A percentile compares a stretch with the other conserved stretches of the same genome.
phyloP scores from a whole-genome alignment of 2,797 vertebrate species.

The Urosaurus nigricauda region DNA sequence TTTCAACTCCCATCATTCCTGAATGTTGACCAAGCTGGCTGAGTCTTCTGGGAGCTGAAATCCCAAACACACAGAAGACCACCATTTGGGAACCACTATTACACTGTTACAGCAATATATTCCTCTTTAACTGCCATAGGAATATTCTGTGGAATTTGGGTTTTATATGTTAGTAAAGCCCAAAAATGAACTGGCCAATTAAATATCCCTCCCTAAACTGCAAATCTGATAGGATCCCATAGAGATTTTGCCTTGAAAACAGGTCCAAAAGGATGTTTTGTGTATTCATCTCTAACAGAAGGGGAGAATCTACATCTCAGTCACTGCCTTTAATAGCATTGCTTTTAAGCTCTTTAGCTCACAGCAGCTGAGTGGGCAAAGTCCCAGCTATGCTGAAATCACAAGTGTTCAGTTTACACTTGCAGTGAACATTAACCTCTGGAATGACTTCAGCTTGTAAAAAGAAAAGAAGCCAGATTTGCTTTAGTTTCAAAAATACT shows the following conservation, averaged over 20 bases:
- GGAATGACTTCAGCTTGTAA: background rate
- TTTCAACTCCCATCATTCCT: no score
- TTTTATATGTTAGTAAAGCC: no score
- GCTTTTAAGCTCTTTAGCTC: background rate
- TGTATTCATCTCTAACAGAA: background rate
- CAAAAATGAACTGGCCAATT: no score
- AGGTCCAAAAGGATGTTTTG: background rate
- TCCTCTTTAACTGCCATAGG: no score
- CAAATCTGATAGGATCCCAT: no score
- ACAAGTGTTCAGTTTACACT: background rate
- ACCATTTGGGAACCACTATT: no score
- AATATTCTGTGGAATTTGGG: no score
- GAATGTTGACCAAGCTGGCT: no score
- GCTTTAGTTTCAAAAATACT: background rate
- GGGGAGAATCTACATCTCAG: background rate
- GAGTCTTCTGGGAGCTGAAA: no score
- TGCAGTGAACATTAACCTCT: conserved; percentile 17
- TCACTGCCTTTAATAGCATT: background rate
- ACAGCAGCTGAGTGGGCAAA: background rate
- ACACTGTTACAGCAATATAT: no score
- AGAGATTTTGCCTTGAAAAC: background rate
- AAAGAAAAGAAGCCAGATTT: background rate
- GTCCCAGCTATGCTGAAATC: conserved; percentile 5
- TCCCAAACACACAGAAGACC: no score
- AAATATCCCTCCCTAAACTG: no score